Evolutionary conservation across 2,797 vertebrate species (phyloP).

Genomic region (Limosa lapponica): DNA sequence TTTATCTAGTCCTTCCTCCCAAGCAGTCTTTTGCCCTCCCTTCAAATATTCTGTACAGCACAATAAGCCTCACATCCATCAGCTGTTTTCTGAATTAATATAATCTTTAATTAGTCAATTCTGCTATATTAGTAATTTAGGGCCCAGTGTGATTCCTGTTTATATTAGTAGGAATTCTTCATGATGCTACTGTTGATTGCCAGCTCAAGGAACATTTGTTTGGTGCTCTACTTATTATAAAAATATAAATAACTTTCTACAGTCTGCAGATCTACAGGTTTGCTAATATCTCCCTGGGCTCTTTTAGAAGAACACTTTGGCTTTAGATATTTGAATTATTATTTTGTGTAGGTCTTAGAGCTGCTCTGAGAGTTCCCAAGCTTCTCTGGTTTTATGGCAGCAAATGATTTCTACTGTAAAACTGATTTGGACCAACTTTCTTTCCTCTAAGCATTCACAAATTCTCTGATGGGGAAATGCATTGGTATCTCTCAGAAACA

Average conservation of each 20-base stretch:
- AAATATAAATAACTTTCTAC: not conserved
- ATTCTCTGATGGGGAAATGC: not conserved
- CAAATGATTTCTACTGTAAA: not conserved
- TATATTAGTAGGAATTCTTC: not conserved
- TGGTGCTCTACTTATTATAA: not conserved
- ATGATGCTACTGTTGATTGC: not conserved
- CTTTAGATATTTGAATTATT: not conserved
- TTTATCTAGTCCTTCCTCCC: not conserved
- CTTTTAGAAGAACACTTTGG: not conserved
- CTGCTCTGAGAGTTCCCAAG: not conserved
- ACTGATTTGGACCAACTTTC: not conserved
- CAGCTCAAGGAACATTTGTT: not conserved
- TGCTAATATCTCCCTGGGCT: not conserved
- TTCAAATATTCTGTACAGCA: not conserved
- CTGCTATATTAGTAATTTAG: not conserved
- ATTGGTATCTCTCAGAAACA: accelerated
- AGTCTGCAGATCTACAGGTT: not conserved
- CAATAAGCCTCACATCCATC: not conserved
- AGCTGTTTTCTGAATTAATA: not conserved
- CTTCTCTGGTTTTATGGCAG: not conserved
- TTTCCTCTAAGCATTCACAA: not conserved
- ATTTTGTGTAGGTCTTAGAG: not conserved
- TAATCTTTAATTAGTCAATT: not conserved
- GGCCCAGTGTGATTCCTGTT: not conserved
- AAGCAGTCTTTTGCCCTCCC: not conserved